A percentile compares a stretch with the other conserved stretches of the same genome.
phyloP scores from a whole-genome alignment of 2,888 invertebrate species.

The Drosophila putrida region DNA sequence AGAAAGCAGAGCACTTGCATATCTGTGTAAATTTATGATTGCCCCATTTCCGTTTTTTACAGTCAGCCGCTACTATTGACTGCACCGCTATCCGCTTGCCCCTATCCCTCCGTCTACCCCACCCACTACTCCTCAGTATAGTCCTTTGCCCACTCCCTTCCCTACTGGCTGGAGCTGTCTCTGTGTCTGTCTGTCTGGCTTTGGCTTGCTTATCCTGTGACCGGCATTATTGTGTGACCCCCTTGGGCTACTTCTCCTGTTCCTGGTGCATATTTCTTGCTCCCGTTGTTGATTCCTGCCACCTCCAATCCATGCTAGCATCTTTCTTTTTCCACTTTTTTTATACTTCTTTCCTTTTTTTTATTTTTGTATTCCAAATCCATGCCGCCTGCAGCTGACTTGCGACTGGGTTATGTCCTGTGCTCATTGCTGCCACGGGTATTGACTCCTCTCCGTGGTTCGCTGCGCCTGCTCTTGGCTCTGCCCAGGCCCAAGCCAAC shows the following conservation, averaged over 20 bases:
- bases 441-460: constrained; percentile 77
- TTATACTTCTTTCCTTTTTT: constrained; percentile 9
- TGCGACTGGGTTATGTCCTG: constrained; percentile 75
- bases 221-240: constrained; percentile 78
- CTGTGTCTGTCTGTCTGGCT: constrained; percentile 33
- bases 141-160: neutral
- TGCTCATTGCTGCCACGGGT: constrained; percentile 71
- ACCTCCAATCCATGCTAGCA: constrained; percentile 17
- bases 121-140: neutral
- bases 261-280: constrained; percentile 48
- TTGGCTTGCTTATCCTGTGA: constrained; percentile 72
- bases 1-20: constrained; percentile 70
- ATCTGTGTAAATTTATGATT: constrained; percentile 85
- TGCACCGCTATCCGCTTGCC: constrained; percentile 51
- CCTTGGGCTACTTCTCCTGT: constrained; percentile 36
- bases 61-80: constrained; percentile 71
- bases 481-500: neutral
- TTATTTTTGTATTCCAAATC: constrained; percentile 58
- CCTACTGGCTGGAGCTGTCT: constrained; percentile 1
- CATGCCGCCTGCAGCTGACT: constrained; percentile 77
- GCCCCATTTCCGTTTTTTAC: constrained; percentile 84
- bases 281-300: constrained; percentile 23
- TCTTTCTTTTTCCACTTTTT: constrained; percentile 25
- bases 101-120: neutral
- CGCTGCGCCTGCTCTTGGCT: constrained; percentile 53